phyloP scores from a whole-genome alignment of 2,113 vertebrate species.

The Uria aalge region DNA sequence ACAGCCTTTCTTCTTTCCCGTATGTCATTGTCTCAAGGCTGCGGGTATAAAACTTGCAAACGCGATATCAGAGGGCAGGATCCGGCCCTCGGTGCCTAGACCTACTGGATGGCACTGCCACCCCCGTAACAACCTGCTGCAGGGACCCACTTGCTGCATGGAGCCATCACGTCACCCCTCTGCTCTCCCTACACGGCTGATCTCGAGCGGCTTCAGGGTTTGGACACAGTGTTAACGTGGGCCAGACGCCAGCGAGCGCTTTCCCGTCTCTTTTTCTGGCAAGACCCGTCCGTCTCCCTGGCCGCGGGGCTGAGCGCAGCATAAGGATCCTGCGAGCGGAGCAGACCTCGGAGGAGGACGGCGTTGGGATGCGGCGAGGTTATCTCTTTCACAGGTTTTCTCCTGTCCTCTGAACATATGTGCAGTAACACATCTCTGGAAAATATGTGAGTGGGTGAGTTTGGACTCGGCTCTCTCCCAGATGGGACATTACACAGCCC shows the following conservation, averaged over 20 bases:
- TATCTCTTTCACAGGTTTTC: constrained; percentile 43
- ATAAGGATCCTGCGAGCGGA: neutral
- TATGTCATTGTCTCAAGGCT: neutral
- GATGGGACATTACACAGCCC: constrained; percentile 43
- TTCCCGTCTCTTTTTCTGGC: neutral
- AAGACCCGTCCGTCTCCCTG: rapidly evolving
- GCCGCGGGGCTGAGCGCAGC: neutral
- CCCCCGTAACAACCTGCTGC: neutral
- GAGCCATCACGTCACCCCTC: neutral
- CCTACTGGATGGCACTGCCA: neutral
- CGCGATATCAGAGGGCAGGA: neutral
- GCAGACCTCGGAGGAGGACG: neutral
- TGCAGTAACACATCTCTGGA: constrained; percentile 21
- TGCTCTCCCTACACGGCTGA: rapidly evolving
- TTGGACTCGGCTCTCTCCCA: constrained; percentile 44
- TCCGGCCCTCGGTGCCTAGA: neutral
- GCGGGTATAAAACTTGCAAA: neutral
- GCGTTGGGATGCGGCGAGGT: neutral
- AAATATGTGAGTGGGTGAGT: constrained; percentile 60
- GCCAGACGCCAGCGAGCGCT: neutral
- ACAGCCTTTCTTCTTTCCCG: neutral
- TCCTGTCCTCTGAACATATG: constrained; percentile 38
- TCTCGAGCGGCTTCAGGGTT: neutral
- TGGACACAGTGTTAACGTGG: rapidly evolving
- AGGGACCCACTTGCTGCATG: neutral